Percentiles rank a stretch among this genome's conserved stretches.
Evolutionary conservation across 2,888 invertebrate species (phyloP).

Genomic region (Orthonevra nobilis): DNA sequence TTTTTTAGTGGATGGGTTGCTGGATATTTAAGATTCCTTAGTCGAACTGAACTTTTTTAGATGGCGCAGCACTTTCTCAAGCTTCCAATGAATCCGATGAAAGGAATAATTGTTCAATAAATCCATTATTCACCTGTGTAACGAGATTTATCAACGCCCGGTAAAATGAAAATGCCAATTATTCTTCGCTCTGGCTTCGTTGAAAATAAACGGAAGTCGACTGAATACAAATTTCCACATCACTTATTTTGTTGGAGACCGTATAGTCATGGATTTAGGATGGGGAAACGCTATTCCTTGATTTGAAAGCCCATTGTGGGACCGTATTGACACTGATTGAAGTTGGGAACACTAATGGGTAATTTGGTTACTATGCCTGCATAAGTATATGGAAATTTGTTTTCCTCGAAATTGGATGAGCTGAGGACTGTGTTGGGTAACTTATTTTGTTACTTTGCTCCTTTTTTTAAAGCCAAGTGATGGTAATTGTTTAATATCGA

Average conservation of each 20-base stretch:
- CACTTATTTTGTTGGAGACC: slow-evolving; percentile 1
- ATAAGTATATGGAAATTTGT: too few species aligned
- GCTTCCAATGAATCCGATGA: slow-evolving; percentile 2
- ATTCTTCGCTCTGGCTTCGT: slow-evolving; percentile 1
- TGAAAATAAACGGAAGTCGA: slow-evolving; percentile 8
- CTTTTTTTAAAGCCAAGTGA: too few species aligned
- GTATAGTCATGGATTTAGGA: too few species aligned
- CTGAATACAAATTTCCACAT: slow-evolving; percentile 40
- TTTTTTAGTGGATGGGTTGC: background rate
- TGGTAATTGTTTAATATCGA: too few species aligned
- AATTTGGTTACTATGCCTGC: too few species aligned
- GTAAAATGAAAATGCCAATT: slow-evolving; percentile 32
- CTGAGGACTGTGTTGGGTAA: too few species aligned
- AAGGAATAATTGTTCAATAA: slow-evolving; percentile 39
- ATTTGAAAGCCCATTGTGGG: too few species aligned
- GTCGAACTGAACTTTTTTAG: background rate
- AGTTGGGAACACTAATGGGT: too few species aligned
- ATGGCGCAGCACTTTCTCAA: background rate
- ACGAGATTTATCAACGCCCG: slow-evolving; percentile 28
- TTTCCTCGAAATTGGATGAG: too few species aligned
- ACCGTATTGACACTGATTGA: too few species aligned
- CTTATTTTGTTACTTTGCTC: too few species aligned
- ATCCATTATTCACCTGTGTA: slow-evolving; percentile 43
- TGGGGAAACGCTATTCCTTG: too few species aligned
- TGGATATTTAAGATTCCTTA: slow-evolving; percentile 1